phyloP scores from a whole-genome alignment of 2,888 invertebrate genomes.

The Leptogaster cylindrica region DNA sequence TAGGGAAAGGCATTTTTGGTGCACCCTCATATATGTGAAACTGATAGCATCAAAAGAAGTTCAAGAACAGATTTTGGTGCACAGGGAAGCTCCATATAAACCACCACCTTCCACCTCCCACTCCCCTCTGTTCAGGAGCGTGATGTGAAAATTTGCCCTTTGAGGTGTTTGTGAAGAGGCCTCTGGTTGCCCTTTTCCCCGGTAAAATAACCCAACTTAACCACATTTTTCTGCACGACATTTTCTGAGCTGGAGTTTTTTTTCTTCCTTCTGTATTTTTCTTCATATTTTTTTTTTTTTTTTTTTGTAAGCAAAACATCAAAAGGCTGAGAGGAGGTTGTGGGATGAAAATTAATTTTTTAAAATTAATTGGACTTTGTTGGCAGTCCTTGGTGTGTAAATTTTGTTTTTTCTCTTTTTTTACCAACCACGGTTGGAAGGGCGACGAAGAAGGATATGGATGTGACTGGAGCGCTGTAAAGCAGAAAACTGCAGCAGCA shows the following conservation, averaged over 20 bases:
- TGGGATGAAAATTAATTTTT: constrained; percentile 24
- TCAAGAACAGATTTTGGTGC: too few species aligned
- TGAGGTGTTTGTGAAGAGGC: constrained; percentile 22
- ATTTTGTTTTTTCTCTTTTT: too few species aligned
- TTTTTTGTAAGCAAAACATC: background rate
- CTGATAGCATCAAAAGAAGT: too few species aligned
- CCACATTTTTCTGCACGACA: constrained; percentile 3
- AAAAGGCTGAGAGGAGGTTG: background rate
- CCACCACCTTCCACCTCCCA: too few species aligned
- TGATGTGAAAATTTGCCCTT: constrained; percentile 7
- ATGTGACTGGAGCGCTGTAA: constrained; percentile 20
- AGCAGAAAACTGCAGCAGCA: constrained; percentile 9
- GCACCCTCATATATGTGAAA: too few species aligned
- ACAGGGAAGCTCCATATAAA: too few species aligned
- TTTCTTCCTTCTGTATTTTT: too few species aligned
- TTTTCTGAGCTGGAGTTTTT: constrained; percentile 5
- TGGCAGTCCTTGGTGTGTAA: constrained; percentile 14
- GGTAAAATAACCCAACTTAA: constrained; percentile 9
- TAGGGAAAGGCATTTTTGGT: too few species aligned
- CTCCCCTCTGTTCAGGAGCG: background rate
- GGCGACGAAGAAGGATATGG: background rate
- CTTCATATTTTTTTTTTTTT: too few species aligned
- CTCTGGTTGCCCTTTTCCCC: constrained; percentile 7
- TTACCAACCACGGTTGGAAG: background rate
- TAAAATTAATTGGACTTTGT: constrained; percentile 35